A percentile compares a stretch with the other conserved stretches of the same genome.
Evolutionary conservation across 2,113 vertebrate species (phyloP).

Genomic region (Pungitius pungitius): DNA sequence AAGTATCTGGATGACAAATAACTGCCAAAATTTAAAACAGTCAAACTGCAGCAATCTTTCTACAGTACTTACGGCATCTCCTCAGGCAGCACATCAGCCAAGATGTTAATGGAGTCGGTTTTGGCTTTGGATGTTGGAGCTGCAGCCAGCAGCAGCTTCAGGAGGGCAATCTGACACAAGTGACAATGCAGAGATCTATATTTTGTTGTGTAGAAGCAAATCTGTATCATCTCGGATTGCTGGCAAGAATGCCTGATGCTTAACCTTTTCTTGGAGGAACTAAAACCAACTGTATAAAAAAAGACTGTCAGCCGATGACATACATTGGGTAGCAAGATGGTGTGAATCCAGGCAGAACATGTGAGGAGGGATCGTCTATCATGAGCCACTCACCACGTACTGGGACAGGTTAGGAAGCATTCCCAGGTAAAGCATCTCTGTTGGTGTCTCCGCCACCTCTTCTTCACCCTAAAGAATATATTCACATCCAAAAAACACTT

Average conservation of each 20-base stretch:
- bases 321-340: not conserved
- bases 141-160: slow-evolving; percentile 95
- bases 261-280: not conserved
- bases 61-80: slow-evolving; percentile 93
- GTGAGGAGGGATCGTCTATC: not conserved
- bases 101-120: slow-evolving; percentile 97
- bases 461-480: slow-evolving; percentile 87
- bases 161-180: slow-evolving; percentile 87
- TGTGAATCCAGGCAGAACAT: not conserved
- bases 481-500: not conserved
- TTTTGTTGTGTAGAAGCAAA: not conserved
- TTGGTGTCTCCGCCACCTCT: slow-evolving; percentile 89
- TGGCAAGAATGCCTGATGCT: no score
- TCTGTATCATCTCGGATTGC: not conserved
- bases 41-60: not conserved
- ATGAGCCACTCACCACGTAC: slow-evolving; percentile 88
- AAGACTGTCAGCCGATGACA: no score
- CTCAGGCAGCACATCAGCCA: slow-evolving; percentile 94
- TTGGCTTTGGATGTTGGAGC: slow-evolving; percentile 98
- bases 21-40: not conserved
- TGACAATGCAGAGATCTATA: not conserved
- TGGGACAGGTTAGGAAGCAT: slow-evolving; percentile 95
- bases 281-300: not conserved
- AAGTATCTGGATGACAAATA: no score
- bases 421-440: slow-evolving; percentile 90